A percentile compares a stretch with the other conserved stretches of the same genome.
Evolutionary conservation across 2,797 vertebrate genomes (phyloP).

Genomic region (Thripadectes ignobilis): DNA sequence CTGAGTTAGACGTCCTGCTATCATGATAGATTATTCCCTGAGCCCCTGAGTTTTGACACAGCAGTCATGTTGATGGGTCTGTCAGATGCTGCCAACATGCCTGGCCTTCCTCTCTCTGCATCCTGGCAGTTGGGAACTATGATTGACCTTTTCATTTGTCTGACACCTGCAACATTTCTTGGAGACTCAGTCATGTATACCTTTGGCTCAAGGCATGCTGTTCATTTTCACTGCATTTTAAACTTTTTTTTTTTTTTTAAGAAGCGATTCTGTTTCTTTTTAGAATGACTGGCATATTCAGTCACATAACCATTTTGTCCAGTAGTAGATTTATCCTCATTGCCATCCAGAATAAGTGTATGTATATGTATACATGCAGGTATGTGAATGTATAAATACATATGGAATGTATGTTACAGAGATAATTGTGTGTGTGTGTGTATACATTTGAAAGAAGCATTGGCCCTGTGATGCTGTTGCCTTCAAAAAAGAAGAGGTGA

Average conservation of each 20-base stretch:
- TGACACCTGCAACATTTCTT: background rate
- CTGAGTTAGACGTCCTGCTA: background rate
- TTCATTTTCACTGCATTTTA: background rate
- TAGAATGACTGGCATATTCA: background rate
- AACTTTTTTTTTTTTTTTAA: background rate
- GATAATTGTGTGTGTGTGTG: background rate
- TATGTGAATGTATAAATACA: background rate
- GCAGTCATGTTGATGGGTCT: rapidly evolving
- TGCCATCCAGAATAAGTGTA: background rate
- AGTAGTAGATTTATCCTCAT: background rate
- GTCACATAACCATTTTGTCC: background rate
- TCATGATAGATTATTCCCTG: background rate
- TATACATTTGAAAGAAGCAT: background rate
- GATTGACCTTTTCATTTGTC: rapidly evolving
- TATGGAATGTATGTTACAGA: background rate
- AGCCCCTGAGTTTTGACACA: background rate
- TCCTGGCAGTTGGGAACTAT: rapidly evolving
- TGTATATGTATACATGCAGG: background rate
- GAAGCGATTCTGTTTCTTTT: background rate
- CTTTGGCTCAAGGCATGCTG: background rate
- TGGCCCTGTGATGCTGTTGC: background rate
- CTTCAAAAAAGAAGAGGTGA: background rate
- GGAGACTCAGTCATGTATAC: too few species aligned
- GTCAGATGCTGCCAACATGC: background rate
- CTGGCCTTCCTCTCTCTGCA: background rate